Evolutionary conservation across 2,113 vertebrate species (phyloP), one percentile per base, ranked within the genome.

Genomic region (Eudorcas thomsonii): DNA sequence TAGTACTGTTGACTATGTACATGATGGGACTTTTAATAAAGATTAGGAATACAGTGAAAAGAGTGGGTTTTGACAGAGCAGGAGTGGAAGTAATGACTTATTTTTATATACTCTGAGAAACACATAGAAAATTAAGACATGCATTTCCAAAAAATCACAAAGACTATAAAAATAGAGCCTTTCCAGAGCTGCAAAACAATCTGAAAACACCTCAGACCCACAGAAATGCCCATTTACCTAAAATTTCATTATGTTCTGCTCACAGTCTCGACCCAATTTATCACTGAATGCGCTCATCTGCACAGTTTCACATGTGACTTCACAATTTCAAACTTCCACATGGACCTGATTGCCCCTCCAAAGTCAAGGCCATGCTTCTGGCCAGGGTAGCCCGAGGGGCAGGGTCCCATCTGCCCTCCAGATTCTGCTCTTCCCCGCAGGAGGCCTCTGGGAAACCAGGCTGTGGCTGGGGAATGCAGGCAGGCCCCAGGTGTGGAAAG

Each of bases 401-500:
- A 80, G 55, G 54, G 67, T n/a, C 67, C 91, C 96, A 96, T 97
- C 93, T 97, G 97, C 23, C 39, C 30, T 57, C 96, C 96, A 97
- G 93, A 88, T 82, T 74, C 67, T 4, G 5, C 26, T 78, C 12
- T 6, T 78, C 77, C 82, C 60, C 87, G 85, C 74, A 12, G 54
- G 94, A 90, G 91, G 87, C 85, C 77, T 92, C 74, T 88, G 48
- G 81, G 60, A 94, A 88, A 54, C 94, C 26, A 0, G 52, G 52
- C 80, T 95, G 21, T 45, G 81, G 15, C 43, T 45, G 71, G 88
- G 78, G 81, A 77, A 64, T 0, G 6, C 71, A 82, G 83, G 55
- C 64, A n/a, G 90, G 82, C 90, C 96, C 74, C 98, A 97, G 93
- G 96, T 98, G 96, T 82, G 86, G 82, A 52, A 54, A 28, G 62